Evolutionary conservation across 2,888 invertebrate genomes (phyloP).

Genomic region (Dyspetes luteomarginatus): DNA sequence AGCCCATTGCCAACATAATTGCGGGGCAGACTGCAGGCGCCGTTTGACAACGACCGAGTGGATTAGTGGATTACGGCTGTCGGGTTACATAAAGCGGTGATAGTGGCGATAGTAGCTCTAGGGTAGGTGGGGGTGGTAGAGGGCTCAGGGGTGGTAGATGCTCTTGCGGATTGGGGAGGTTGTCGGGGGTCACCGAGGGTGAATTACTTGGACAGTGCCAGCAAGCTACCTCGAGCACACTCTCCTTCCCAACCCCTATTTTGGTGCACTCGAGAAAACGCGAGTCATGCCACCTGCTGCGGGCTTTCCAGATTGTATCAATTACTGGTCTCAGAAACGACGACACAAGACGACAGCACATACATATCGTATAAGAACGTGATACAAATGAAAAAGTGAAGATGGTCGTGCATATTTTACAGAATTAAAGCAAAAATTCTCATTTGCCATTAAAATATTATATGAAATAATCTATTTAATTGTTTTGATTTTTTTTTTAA

Average conservation of each 20-base stretch:
- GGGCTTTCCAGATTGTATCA: constrained; percentile 54
- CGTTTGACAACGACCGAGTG: constrained; percentile 64
- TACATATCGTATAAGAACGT: background rate
- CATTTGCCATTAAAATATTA: too few relatives aligned
- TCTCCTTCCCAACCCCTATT: background rate
- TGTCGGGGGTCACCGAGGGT: constrained; percentile 40
- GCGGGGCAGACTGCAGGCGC: constrained; percentile 57
- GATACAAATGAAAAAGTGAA: background rate
- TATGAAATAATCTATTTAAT: too few relatives aligned
- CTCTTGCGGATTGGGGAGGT: constrained; percentile 17
- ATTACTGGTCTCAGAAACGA: constrained; percentile 32
- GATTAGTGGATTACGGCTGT: constrained; percentile 66
- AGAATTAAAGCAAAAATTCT: too few relatives aligned
- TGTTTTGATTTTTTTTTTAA: too few relatives aligned
- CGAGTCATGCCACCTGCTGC: constrained; percentile 43
- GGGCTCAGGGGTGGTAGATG: constrained; percentile 11
- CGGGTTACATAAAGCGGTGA: constrained; percentile 55
- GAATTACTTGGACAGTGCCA: constrained; percentile 48
- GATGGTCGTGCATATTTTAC: too few relatives aligned
- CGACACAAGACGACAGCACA: constrained; percentile 45
- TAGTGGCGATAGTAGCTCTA: constrained; percentile 8
- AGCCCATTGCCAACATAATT: constrained; percentile 60
- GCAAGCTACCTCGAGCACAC: constrained; percentile 32
- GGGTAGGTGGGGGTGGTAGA: constrained; percentile 36
- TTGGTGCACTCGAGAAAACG: background rate